Conservation (phyloP, 2,113 vertebrate genomes). For the Mustelus asterias region DNA sequence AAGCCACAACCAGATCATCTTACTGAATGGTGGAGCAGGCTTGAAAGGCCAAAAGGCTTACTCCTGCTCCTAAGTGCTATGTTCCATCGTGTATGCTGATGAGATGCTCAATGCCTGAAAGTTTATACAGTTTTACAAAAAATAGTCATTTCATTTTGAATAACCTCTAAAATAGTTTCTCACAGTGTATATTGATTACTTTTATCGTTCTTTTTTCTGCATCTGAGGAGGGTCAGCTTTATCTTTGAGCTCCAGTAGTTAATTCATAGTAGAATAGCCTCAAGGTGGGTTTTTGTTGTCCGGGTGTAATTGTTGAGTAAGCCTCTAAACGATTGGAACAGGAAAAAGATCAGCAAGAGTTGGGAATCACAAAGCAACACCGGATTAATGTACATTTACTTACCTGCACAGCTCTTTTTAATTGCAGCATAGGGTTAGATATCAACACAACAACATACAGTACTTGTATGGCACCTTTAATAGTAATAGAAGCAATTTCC, state of each 20-base stretch:
- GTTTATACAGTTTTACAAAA: not conserved
- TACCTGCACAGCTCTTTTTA: not conserved
- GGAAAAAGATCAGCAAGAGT: not conserved
- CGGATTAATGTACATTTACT: not conserved
- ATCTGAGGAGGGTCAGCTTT: not conserved
- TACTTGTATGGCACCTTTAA: too few species aligned
- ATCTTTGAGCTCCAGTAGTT: not conserved
- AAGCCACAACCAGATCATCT: too few species aligned
- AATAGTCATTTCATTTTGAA: not conserved
- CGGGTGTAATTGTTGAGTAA: too few species aligned
- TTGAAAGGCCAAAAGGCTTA: too few species aligned
- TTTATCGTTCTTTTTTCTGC: not conserved
- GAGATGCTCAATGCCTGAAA: not conserved
- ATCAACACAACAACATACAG: not conserved
- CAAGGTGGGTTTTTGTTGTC: too few species aligned
- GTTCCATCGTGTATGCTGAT: not conserved
- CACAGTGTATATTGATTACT: not conserved
- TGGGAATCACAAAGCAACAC: not conserved
- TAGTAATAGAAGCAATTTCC: not conserved
- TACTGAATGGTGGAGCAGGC: too few species aligned
- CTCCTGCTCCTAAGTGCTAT: not conserved
- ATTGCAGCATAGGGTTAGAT: not conserved
- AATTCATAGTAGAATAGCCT: not conserved
- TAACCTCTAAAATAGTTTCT: not conserved
- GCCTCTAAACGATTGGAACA: not conserved